A percentile compares a stretch with the other conserved stretches of the same genome.
Evolutionary conservation across 2,113 vertebrate genomes (phyloP).

Genomic region (Amia ocellicauda): DNA sequence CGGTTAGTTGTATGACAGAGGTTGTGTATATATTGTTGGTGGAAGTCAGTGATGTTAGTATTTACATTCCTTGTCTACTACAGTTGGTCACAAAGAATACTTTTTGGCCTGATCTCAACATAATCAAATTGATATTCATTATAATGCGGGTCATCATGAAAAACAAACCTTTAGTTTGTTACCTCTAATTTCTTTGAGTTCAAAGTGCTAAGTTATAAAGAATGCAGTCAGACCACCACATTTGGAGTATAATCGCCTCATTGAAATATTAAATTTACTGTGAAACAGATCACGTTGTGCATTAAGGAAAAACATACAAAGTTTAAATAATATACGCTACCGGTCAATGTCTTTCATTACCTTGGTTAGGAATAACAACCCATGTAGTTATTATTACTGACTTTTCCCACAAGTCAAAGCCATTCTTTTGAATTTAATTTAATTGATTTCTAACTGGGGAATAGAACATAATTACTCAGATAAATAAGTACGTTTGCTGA

Average conservation of each 20-base stretch:
- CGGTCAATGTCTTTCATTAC: slow-evolving; percentile 32
- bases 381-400: background rate
- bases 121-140: no score
- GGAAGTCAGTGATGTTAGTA: no score
- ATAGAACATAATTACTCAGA: slow-evolving; percentile 36
- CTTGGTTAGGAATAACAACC: slow-evolving; percentile 22
- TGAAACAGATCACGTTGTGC: slow-evolving; percentile 26
- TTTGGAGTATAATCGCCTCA: slow-evolving; percentile 23
- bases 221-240: slow-evolving; percentile 18
- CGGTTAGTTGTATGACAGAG: no score
- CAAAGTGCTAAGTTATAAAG: slow-evolving; percentile 14
- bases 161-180: no score
- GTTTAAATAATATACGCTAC: slow-evolving; percentile 25
- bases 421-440: slow-evolving; percentile 40
- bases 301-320: slow-evolving; percentile 36
- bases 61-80: no score
- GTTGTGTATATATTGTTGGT: no score
- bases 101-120: no score
- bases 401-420: slow-evolving; percentile 32
- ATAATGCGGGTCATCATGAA: no score
- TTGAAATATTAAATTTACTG: slow-evolving; percentile 29
- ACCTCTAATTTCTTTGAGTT: background rate
- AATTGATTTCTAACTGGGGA: slow-evolving; percentile 42
- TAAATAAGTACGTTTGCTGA: slow-evolving; percentile 28
- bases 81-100: no score